Percentiles rank a stretch among this genome's conserved stretches.
Conservation (phyloP, 1,140 invertebrate genomes). For the Physella acuta region DNA sequence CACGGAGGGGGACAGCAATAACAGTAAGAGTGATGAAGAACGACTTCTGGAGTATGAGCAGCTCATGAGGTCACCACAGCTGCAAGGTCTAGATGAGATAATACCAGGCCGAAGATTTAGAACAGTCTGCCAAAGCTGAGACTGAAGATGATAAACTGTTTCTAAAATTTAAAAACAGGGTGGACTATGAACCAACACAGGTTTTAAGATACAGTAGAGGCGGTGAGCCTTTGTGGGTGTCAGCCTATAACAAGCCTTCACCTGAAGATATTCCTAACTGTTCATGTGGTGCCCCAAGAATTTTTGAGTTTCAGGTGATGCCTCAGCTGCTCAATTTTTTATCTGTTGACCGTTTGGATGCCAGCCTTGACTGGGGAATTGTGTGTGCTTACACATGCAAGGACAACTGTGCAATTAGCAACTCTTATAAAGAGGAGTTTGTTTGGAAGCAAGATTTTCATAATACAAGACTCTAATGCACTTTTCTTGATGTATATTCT, state of each 20-base stretch:
- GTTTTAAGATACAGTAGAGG: slow-evolving; percentile 80
- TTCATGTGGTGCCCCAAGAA: slow-evolving; percentile 72
- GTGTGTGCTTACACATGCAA: slow-evolving; percentile 83
- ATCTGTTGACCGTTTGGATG: slow-evolving; percentile 69
- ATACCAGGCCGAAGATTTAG: slow-evolving; percentile 33
- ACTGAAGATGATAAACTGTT: slow-evolving; percentile 67
- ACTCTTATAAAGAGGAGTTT: slow-evolving; percentile 73
- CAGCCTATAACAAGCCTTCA: slow-evolving; percentile 53
- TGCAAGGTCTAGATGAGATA: slow-evolving; percentile 23
- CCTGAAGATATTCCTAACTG: slow-evolving; percentile 72
- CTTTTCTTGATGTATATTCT: no score
- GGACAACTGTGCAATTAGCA: slow-evolving; percentile 70
- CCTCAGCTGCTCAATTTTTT: slow-evolving; percentile 79
- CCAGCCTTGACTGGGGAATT: slow-evolving; percentile 86
- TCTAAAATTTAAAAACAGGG: slow-evolving; percentile 56
- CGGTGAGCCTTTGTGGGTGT: slow-evolving; percentile 80
- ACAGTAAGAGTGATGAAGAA: slow-evolving; percentile 61
- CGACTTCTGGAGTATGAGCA: slow-evolving; percentile 64
- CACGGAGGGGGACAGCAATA: slow-evolving; percentile 42
- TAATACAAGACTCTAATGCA: not conserved
- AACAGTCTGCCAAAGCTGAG: slow-evolving; percentile 57
- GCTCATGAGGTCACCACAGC: slow-evolving; percentile 29
- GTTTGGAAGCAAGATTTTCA: slow-evolving; percentile 81
- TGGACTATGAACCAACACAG: slow-evolving; percentile 55
- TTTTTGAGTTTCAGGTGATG: slow-evolving; percentile 95